phyloP scores from a whole-genome alignment of 2,888 invertebrate species.

The Helicoverpa assulta region DNA sequence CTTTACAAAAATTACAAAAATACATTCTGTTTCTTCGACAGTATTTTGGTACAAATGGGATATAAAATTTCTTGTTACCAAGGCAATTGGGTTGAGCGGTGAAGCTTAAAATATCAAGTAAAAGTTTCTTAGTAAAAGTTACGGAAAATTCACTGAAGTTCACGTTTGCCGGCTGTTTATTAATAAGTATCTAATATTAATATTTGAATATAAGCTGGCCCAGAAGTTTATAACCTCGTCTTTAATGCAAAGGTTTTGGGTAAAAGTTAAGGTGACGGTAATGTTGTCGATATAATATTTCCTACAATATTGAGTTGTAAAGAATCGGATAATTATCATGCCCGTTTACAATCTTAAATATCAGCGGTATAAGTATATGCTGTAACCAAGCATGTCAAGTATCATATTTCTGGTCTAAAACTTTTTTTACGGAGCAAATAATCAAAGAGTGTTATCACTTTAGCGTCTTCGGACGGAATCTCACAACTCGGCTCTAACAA shows the following conservation, averaged over 20 bases:
- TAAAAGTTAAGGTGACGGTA: neutral
- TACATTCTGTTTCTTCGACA: slow-evolving; percentile 11
- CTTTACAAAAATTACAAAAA: slow-evolving; percentile 20
- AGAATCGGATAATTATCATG: neutral
- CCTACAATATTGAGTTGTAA: no score
- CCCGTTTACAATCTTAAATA: neutral
- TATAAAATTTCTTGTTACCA: slow-evolving; percentile 32
- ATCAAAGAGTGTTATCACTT: no score
- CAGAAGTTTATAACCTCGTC: neutral
- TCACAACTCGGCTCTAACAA: no score
- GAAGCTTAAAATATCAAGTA: slow-evolving; percentile 41
- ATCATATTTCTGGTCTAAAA: no score
- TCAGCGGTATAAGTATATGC: no score
- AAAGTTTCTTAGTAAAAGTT: slow-evolving; percentile 30
- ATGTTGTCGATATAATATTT: neutral
- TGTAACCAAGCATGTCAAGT: no score
- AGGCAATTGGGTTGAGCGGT: slow-evolving; percentile 10
- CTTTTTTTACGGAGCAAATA: no score
- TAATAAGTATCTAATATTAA: slow-evolving; percentile 16
- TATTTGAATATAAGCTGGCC: neutral
- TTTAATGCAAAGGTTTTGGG: neutral
- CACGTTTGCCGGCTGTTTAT: slow-evolving; percentile 14
- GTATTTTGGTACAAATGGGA: slow-evolving; percentile 26
- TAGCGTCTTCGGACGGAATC: no score
- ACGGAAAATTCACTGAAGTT: slow-evolving; percentile 26